These are phyloP conservation scores for Mycteria americana DNA, from an alignment of 2,797 vertebrate genomes.

Conservation along the genomic window DNA sequence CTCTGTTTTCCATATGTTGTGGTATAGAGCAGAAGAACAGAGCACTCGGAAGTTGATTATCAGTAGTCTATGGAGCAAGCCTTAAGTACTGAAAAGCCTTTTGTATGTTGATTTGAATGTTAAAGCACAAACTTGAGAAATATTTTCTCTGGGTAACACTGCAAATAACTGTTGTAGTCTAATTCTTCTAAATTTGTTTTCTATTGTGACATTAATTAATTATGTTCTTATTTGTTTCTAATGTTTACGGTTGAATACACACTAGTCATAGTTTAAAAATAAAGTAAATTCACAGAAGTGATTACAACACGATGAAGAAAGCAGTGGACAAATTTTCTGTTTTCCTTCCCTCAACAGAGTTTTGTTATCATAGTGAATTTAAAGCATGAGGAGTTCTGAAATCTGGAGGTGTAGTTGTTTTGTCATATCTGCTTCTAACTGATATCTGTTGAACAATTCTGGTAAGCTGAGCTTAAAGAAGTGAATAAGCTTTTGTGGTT, in stretches of 20 bases:
- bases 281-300: background rate
- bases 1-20: background rate
- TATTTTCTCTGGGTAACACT: background rate
- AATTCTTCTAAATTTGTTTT: background rate
- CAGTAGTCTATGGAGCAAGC: background rate
- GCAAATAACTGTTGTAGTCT: background rate
- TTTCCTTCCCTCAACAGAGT: background rate
- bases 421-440: slow-evolving; percentile 1
- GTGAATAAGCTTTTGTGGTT: background rate
- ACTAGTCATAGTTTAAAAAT: background rate
- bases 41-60: background rate
- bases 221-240: background rate
- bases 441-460: slow-evolving; percentile 10
- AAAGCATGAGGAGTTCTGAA: slow-evolving; percentile 1
- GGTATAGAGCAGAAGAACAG: background rate
- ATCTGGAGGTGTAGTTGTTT: slow-evolving; percentile 38
- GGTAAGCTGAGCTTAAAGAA: background rate
- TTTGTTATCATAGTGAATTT: background rate
- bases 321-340: background rate
- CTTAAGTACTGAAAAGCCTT: background rate
- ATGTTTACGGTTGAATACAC: background rate
- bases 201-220: background rate
- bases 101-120: background rate
- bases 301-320: background rate
- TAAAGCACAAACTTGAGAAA: background rate